Evolutionary conservation across 2,113 vertebrate genomes (phyloP).

Genomic region (Bubo scandiacus): DNA sequence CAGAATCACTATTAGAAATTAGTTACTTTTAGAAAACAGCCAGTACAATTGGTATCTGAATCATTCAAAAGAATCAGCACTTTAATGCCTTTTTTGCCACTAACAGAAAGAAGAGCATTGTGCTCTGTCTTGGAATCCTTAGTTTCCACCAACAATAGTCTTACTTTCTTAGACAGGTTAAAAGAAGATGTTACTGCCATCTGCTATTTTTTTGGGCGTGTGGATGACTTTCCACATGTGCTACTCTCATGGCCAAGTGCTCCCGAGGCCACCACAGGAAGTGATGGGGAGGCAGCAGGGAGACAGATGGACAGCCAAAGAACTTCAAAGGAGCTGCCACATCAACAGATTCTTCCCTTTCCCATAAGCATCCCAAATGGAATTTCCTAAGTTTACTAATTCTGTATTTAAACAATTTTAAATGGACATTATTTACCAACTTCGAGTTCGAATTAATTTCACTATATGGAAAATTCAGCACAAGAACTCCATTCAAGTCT

Average conservation of each 20-base stretch:
- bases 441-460: neutral
- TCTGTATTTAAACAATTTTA: neutral
- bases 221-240: slow-evolving; percentile 50
- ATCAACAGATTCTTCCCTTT: slow-evolving; percentile 33
- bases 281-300: slow-evolving; percentile 42
- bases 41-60: neutral
- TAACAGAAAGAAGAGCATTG: neutral
- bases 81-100: neutral
- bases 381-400: slow-evolving; percentile 40
- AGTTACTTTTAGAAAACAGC: neutral
- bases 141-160: neutral
- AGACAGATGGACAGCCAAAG: slow-evolving; percentile 51
- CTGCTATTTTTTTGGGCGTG: neutral
- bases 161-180: neutral
- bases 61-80: neutral
- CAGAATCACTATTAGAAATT: neutral
- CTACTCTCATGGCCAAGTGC: slow-evolving; percentile 16
- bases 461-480: neutral
- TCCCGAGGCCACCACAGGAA: slow-evolving; percentile 53
- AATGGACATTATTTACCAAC: slow-evolving; percentile 8
- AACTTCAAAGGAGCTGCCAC: slow-evolving; percentile 60
- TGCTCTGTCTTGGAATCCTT: neutral
- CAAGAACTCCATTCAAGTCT: neutral
- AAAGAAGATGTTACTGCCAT: slow-evolving; percentile 8
- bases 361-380: slow-evolving; percentile 8